Percentiles rank a stretch among this genome's conserved stretches.
Evolutionary conservation across 2,888 invertebrate species (phyloP).

Genomic region (Carcina quercana): DNA sequence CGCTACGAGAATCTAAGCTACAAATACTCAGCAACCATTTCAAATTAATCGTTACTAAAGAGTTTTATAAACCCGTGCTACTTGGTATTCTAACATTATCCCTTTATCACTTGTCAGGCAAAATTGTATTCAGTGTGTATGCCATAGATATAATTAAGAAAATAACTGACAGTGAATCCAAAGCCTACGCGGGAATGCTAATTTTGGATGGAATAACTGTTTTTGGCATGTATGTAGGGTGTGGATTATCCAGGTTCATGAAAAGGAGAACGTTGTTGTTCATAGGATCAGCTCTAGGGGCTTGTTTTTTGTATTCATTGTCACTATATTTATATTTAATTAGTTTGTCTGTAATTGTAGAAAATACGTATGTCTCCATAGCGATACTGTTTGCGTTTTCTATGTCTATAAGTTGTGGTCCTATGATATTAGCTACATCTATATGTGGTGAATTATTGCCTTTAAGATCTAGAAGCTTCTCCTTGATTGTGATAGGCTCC

Average conservation of each 20-base stretch:
- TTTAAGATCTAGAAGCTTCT: not conserved
- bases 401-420: not conserved
- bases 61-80: constrained; percentile 4
- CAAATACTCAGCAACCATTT: too few species aligned
- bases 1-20: not conserved
- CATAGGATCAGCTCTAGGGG: not conserved
- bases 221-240: constrained; percentile 12
- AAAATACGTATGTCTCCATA: not conserved
- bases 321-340: not conserved
- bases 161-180: constrained; percentile 14
- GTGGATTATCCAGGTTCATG: constrained; percentile 1
- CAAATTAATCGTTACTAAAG: not conserved
- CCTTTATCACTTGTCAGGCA: constrained; percentile 16
- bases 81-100: constrained; percentile 3
- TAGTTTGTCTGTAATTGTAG: not conserved
- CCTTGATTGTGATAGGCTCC: not conserved
- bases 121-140: constrained; percentile 15
- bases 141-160: constrained; percentile 19
- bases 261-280: not conserved
- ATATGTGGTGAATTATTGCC: not conserved
- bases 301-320: not conserved
- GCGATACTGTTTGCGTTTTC: not conserved
- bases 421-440: not conserved
- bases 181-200: constrained; percentile 20
- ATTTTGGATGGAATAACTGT: constrained; percentile 19